These are phyloP conservation scores for Argynnis bischoffii DNA, from an alignment of 2,888 invertebrate genomes.

Conservation along the genomic window DNA sequence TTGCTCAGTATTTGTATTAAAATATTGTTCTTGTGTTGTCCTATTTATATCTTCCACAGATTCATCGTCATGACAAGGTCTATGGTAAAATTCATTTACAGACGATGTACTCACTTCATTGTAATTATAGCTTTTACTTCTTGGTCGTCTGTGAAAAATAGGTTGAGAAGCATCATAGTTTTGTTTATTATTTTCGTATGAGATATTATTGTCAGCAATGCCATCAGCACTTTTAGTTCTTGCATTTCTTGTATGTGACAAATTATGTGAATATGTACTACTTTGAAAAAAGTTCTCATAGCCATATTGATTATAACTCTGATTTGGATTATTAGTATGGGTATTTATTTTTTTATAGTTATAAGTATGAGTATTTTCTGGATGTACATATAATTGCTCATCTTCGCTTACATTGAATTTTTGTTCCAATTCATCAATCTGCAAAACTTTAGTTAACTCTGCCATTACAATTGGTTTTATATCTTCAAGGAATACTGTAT, in stretches of 20 bases:
- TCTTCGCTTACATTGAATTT: conserved; percentile 50
- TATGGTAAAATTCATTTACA: conserved; percentile 33
- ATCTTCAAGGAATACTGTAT: conserved; percentile 80
- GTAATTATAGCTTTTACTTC: conserved; percentile 45
- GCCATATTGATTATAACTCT: conserved; percentile 12
- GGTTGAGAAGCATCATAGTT: conserved; percentile 41
- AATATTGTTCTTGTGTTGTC: conserved; percentile 48
- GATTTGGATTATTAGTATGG: conserved; percentile 26
- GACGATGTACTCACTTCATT: conserved; percentile 40
- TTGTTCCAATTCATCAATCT: conserved; percentile 66
- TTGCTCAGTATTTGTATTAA: conserved; percentile 58
- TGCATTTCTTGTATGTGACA: conserved; percentile 21
- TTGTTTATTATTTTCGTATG: conserved; percentile 39
- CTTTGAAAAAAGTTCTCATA: conserved; percentile 38
- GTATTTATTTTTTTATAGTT: no score
- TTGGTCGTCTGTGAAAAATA: conserved; percentile 55
- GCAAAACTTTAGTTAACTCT: conserved; percentile 81
- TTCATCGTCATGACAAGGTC: conserved; percentile 34
- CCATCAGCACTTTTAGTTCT: conserved; percentile 36
- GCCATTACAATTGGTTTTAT: conserved; percentile 83
- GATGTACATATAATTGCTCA: conserved; percentile 34
- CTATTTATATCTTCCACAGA: conserved; percentile 40
- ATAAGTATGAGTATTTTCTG: conserved; percentile 26
- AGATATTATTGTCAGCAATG: conserved; percentile 38
- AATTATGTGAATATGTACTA: conserved; percentile 43